Conservation (phyloP, 2,113 vertebrate species). For the Galemys pyrenaicus region DNA sequence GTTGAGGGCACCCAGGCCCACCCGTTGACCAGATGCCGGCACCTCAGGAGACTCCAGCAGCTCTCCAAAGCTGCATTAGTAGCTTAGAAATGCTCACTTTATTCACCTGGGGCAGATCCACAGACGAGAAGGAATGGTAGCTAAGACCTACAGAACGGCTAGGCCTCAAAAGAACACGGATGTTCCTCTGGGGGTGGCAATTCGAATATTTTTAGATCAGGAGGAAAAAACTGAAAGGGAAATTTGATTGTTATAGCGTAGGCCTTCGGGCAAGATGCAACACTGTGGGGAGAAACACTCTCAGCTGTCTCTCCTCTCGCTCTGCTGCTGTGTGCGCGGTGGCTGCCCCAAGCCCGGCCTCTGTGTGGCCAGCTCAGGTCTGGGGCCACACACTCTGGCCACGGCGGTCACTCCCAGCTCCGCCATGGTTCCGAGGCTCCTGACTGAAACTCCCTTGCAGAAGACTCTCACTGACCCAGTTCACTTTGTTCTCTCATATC, state of each 20-base stretch:
- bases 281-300: neutral
- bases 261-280: neutral
- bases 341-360: neutral
- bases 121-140: neutral
- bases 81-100: neutral
- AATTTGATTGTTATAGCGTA: neutral
- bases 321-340: accelerated
- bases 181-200: neutral
- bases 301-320: accelerated
- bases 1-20: neutral
- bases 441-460: neutral
- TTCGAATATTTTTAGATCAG: neutral
- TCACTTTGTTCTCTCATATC: neutral
- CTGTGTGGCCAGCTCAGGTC: accelerated
- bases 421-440: neutral
- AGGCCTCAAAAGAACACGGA: neutral
- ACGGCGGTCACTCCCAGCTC: neutral
- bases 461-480: neutral
- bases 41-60: too few species aligned
- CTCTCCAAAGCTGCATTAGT: too few species aligned
- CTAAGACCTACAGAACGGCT: neutral
- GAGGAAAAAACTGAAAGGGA: neutral
- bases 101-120: neutral
- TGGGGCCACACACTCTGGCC: neutral
- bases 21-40: neutral